These are phyloP conservation scores for Labeo rohita DNA, from an alignment of 2,113 vertebrate genomes.

Conservation along the genomic window DNA sequence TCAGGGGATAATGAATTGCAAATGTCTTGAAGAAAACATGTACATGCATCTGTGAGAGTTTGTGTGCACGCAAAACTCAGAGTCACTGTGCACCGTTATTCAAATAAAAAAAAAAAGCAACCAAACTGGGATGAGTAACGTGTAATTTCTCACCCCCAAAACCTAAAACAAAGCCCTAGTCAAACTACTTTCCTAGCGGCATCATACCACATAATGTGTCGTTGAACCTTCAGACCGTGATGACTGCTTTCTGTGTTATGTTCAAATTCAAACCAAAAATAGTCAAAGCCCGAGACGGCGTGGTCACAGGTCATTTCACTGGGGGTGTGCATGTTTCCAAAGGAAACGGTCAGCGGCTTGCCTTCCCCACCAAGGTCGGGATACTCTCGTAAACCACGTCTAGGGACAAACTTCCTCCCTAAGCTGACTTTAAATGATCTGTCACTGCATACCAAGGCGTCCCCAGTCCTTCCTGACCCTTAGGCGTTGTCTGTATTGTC, in stretches of 20 bases:
- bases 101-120: background rate
- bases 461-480: background rate
- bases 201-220: conserved; percentile 4
- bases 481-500: background rate
- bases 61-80: background rate
- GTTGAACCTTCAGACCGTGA: background rate
- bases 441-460: conserved; percentile 1
- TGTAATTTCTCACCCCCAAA: background rate
- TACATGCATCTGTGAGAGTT: background rate
- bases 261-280: conserved; percentile 31
- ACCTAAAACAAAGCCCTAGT: conserved; percentile 17
- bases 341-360: conserved; percentile 10
- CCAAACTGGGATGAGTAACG: background rate
- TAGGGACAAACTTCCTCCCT: conserved; percentile 27
- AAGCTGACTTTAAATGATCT: conserved; percentile 1
- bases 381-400: conserved; percentile 32
- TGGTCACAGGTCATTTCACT: conserved; percentile 24
- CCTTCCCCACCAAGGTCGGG: conserved; percentile 16
- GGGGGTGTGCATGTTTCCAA: background rate
- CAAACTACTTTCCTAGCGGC: conserved; percentile 11
- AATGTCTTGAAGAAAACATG: conserved; percentile 1
- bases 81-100: background rate
- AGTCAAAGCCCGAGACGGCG: background rate
- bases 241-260: background rate
- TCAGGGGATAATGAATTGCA: conserved; percentile 38